These are phyloP conservation scores for Luidia sarsii DNA, from an alignment of 53 echinoderm and acorn worm species.

Conservation along the genomic window DNA sequence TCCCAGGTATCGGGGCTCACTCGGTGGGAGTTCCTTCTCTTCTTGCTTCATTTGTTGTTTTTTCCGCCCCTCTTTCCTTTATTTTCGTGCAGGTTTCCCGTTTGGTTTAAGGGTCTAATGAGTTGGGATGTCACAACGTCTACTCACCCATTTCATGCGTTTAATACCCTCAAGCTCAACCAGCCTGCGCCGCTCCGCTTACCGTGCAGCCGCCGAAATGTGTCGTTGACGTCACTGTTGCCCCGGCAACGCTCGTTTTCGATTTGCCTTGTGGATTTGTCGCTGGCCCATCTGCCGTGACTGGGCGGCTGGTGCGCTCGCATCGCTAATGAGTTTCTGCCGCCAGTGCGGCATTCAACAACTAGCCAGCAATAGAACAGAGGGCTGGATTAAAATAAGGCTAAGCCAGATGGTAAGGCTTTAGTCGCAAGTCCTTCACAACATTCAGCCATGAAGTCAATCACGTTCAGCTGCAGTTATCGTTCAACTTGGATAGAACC, in stretches of 20 bases:
- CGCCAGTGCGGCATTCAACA: constrained; percentile 27
- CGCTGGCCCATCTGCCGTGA: constrained; percentile 41
- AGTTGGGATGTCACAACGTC: constrained; percentile 37
- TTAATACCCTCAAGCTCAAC: too few species aligned
- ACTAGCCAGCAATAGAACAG: neutral
- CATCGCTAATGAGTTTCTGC: constrained; percentile 26
- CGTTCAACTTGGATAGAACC: too few species aligned
- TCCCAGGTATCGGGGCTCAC: too few species aligned
- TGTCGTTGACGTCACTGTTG: constrained; percentile 86
- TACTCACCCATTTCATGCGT: constrained; percentile 46
- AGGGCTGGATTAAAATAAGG: neutral
- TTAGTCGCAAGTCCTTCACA: too few species aligned
- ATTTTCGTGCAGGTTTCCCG: neutral
- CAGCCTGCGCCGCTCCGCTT: constrained; percentile 12
- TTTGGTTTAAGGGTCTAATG: neutral
- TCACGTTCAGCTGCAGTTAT: too few species aligned
- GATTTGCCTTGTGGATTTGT: constrained; percentile 55
- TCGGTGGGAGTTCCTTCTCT: too few species aligned
- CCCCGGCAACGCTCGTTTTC: constrained; percentile 68
- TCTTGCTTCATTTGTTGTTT: too few species aligned
- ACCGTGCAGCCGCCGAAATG: constrained; percentile 38
- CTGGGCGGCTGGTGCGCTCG: constrained; percentile 5
- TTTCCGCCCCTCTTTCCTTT: too few species aligned
- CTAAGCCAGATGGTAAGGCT: neutral
- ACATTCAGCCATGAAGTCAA: too few species aligned